Percentiles rank a stretch among this genome's conserved stretches.
phyloP scores from a whole-genome alignment of 2,113 vertebrate species.

The Semicossyphus pulcher region DNA sequence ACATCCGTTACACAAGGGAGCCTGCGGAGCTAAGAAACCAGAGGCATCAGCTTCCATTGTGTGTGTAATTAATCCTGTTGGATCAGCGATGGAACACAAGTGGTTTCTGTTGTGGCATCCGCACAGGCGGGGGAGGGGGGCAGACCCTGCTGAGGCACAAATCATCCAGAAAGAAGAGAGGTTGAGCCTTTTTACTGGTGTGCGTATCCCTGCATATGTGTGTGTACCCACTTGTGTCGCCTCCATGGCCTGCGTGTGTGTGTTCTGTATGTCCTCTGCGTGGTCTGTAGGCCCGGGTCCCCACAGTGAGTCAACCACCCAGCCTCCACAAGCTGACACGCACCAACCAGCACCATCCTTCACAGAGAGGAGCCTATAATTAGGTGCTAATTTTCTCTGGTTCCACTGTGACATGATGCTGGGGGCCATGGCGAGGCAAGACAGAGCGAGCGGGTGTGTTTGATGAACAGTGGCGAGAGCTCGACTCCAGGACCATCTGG shows the following conservation, averaged over 20 bases:
- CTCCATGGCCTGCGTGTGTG: conserved; percentile 31
- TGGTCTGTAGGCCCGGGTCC: conserved; percentile 40
- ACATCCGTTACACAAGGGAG: conserved; percentile 46
- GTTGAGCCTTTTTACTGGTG: conserved; percentile 15
- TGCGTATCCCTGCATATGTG: conserved; percentile 40
- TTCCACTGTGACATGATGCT: conserved; percentile 74
- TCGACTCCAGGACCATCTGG: conserved; percentile 74
- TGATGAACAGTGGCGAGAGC: conserved; percentile 65
- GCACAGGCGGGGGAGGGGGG: conserved; percentile 5
- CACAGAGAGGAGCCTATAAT: conserved; percentile 79
- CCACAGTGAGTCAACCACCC: conserved; percentile 67
- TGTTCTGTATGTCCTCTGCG: conserved; percentile 41
- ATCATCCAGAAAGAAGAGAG: conserved; percentile 51
- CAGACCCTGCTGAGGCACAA: conserved; percentile 49
- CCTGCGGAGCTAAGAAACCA: conserved; percentile 54
- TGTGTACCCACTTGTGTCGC: conserved; percentile 33
- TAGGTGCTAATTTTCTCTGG: conserved; percentile 79
- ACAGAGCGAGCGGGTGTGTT: conserved; percentile 48
- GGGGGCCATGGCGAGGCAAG: conserved; percentile 66
- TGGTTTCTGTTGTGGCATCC: conserved; percentile 58
- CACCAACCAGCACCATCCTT: conserved; percentile 70
- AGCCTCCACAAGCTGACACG: conserved; percentile 69
- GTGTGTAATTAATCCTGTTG: conserved; percentile 78
- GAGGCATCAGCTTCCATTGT: conserved; percentile 64
- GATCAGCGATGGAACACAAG: conserved; percentile 66